These are phyloP conservation scores for Todiramphus chloris DNA, from an alignment of 2,113 vertebrate species.

Conservation along the genomic window DNA sequence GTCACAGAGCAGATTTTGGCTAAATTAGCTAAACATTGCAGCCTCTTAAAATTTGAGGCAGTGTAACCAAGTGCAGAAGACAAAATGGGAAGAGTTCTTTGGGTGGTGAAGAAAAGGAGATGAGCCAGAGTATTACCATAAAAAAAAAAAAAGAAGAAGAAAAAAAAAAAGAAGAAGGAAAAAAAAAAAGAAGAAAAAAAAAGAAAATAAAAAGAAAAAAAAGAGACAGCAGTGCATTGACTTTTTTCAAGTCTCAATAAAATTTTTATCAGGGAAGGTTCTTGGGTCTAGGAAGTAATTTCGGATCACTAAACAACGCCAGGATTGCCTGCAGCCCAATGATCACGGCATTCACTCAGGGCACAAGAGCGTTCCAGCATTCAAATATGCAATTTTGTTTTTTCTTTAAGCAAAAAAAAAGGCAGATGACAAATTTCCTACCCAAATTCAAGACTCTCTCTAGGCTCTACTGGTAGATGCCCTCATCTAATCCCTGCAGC, in stretches of 20 bases:
- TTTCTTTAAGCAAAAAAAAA: background rate
- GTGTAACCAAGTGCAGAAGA: background rate
- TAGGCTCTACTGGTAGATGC: background rate
- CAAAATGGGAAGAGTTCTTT: background rate
- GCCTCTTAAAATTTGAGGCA: background rate
- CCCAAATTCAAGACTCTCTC: background rate
- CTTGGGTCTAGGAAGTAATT: background rate
- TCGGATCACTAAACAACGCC: background rate
- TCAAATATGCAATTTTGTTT: background rate
- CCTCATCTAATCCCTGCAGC: background rate
- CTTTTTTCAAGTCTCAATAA: background rate
- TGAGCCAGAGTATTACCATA: background rate
- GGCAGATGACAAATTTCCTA: background rate
- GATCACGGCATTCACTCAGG: background rate
- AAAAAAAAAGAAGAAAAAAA: too few relatives aligned
- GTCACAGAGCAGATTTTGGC: background rate
- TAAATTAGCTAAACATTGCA: background rate
- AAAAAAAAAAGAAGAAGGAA: background rate
- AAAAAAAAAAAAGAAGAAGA: too few relatives aligned
- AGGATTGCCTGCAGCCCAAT: slow-evolving; percentile 4
- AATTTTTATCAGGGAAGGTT: background rate
- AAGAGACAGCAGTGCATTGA: background rate
- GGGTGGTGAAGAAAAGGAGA: background rate
- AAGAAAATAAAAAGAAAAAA: background rate
- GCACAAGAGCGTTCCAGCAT: background rate